Evolutionary conservation across 2,888 invertebrate genomes (phyloP).

Genomic region (Cecidostiba fungosa): DNA sequence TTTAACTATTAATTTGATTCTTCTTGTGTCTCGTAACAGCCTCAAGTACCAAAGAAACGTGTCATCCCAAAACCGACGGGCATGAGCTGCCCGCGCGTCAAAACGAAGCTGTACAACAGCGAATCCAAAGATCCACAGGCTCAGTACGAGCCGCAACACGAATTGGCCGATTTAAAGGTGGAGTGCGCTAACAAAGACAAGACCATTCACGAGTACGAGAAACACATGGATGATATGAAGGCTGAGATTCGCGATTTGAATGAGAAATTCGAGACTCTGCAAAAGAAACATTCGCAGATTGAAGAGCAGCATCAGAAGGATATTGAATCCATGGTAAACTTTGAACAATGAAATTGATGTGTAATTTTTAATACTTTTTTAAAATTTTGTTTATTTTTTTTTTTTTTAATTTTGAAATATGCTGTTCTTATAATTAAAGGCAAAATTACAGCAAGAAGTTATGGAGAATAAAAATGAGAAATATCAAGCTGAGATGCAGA

Average conservation of each 20-base stretch:
- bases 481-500: constrained; percentile 67
- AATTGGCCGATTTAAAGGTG: constrained; percentile 76
- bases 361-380: constrained; percentile 6
- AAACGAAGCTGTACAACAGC: constrained; percentile 64
- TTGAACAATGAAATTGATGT: not conserved
- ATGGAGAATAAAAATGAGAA: constrained; percentile 69
- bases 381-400: constrained; percentile 19
- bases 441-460: constrained; percentile 72
- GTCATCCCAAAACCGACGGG: constrained; percentile 66
- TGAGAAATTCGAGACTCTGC: constrained; percentile 67
- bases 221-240: constrained; percentile 74
- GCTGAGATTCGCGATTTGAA: constrained; percentile 68
- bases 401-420: not conserved
- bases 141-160: constrained; percentile 70
- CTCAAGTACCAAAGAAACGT: constrained; percentile 72
- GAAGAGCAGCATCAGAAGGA: constrained; percentile 72
- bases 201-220: constrained; percentile 76
- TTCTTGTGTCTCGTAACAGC: constrained; percentile 65
- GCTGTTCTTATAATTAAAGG: constrained; percentile 65
- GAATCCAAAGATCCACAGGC: constrained; percentile 51
- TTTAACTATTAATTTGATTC: constrained; percentile 26
- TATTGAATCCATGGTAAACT: constrained; percentile 72
- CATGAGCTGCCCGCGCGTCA: constrained; percentile 66
- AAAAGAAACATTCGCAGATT: constrained; percentile 66
- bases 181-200: constrained; percentile 76